Conservation (phyloP, 92 coral and sea anemone species). For the Heteractis magnifica region DNA sequence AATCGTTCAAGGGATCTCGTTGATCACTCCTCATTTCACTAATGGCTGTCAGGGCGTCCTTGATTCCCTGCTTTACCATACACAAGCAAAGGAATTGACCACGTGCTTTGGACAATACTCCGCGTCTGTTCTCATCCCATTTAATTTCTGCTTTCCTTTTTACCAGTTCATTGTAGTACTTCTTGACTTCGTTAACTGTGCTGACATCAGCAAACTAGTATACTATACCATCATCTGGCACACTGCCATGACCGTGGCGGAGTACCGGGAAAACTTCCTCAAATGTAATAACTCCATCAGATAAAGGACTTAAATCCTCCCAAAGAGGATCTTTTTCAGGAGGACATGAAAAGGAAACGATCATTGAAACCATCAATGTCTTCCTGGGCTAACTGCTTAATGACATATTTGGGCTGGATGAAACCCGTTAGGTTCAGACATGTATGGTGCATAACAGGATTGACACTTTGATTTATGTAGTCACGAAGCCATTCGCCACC, state of each 20-base stretch:
- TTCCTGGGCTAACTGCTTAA: slow-evolving; percentile 21
- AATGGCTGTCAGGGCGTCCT: slow-evolving; percentile 13
- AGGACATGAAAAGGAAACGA: slow-evolving; percentile 8
- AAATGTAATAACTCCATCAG: background rate
- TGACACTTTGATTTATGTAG: background rate
- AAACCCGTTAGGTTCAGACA: background rate
- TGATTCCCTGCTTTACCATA: slow-evolving; percentile 24
- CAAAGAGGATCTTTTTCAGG: slow-evolving; percentile 24
- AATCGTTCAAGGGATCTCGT: background rate
- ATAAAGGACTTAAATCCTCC: slow-evolving; percentile 20
- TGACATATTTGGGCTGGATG: slow-evolving; percentile 6
- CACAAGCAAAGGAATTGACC: slow-evolving; percentile 32
- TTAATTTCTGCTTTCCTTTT: slow-evolving; percentile 21
- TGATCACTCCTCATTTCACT: slow-evolving; percentile 1
- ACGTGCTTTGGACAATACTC: slow-evolving; percentile 24
- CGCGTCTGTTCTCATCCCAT: slow-evolving; percentile 22
- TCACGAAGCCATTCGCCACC: slow-evolving; percentile 1
- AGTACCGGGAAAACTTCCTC: slow-evolving; percentile 4
- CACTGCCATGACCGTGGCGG: background rate
- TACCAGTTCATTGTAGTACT: slow-evolving; percentile 24
- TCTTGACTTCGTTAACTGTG: slow-evolving; percentile 5
- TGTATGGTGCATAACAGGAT: background rate
- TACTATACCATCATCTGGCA: background rate
- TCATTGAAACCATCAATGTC: slow-evolving; percentile 33
- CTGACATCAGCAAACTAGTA: slow-evolving; percentile 14